Percentiles rank a stretch among this genome's conserved stretches.
Conservation (phyloP, 2,113 vertebrate genomes). For the Paedocypris sp. region DNA sequence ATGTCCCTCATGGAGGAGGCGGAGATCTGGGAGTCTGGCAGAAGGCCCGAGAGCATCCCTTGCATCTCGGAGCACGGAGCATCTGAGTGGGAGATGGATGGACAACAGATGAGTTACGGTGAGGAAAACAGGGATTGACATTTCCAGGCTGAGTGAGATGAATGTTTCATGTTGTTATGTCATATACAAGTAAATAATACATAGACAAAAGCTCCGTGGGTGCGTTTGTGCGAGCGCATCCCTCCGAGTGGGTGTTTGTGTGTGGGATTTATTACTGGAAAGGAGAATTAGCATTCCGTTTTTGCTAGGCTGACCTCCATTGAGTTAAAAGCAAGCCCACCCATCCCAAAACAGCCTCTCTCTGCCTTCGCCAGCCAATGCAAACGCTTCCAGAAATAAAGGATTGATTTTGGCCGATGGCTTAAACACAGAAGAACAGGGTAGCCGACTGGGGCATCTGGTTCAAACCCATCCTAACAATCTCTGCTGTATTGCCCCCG, state of each 20-base stretch:
- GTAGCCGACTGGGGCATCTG: neutral
- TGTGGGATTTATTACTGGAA: slow-evolving; percentile 23
- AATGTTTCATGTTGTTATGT: slow-evolving; percentile 32
- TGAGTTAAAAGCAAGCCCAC: slow-evolving; percentile 22
- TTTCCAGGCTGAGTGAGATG: slow-evolving; percentile 25
- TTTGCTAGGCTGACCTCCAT: slow-evolving; percentile 23
- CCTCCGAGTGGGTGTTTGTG: neutral
- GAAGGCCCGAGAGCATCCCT: slow-evolving; percentile 88
- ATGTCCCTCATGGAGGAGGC: slow-evolving; percentile 88
- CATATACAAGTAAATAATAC: slow-evolving; percentile 36
- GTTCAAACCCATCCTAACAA: slow-evolving; percentile 16
- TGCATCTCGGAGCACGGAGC: slow-evolving; percentile 87
- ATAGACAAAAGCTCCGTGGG: slow-evolving; percentile 13
- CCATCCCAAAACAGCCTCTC: neutral
- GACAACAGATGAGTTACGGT: slow-evolving; percentile 6
- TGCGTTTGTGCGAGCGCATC: neutral
- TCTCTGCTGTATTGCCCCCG: slow-evolving; percentile 8
- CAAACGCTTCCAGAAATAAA: slow-evolving; percentile 30
- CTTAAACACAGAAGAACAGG: slow-evolving; percentile 5
- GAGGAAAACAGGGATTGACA: slow-evolving; percentile 11
- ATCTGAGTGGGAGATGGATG: slow-evolving; percentile 53
- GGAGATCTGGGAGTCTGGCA: slow-evolving; percentile 84
- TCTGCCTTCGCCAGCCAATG: neutral
- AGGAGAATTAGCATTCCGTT: neutral
- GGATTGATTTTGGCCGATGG: slow-evolving; percentile 27